These are phyloP conservation scores for Hypsopygia costalis DNA, from an alignment of 2,888 invertebrate species.

Conservation along the genomic window DNA sequence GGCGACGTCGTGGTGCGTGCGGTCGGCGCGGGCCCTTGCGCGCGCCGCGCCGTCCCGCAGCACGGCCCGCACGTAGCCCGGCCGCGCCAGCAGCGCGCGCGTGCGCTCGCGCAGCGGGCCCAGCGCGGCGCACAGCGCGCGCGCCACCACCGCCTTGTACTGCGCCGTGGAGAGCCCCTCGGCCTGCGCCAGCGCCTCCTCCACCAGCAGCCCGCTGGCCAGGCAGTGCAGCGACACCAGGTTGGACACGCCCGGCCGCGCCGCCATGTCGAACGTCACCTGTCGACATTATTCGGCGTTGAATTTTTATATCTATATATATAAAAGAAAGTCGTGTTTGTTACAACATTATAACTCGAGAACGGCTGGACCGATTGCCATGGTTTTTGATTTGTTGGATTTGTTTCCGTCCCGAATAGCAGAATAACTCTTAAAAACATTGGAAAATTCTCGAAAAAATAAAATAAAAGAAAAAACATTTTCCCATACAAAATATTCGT, in stretches of 20 bases:
- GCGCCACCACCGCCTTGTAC: slow-evolving; percentile 67
- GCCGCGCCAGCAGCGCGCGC: slow-evolving; percentile 81
- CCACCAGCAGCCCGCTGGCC: slow-evolving; percentile 82
- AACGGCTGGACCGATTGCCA: too few relatives aligned
- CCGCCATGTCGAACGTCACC: slow-evolving; percentile 89
- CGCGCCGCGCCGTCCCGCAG: slow-evolving; percentile 82
- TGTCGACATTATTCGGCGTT: too few relatives aligned
- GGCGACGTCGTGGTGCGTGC: slow-evolving; percentile 83
- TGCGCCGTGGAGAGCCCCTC: slow-evolving; percentile 86
- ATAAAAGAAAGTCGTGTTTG: too few relatives aligned
- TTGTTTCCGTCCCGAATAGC: too few relatives aligned
- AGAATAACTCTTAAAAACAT: too few relatives aligned
- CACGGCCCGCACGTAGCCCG: slow-evolving; percentile 74
- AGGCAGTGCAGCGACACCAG: slow-evolving; percentile 91
- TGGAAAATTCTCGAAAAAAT: too few relatives aligned
- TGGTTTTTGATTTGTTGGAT: too few relatives aligned
- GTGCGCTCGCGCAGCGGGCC: slow-evolving; percentile 35
- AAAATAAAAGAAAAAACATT: too few relatives aligned
- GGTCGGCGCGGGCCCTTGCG: slow-evolving; percentile 82
- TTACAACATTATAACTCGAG: too few relatives aligned
- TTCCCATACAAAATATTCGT: too few relatives aligned
- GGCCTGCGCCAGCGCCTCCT: slow-evolving; percentile 85
- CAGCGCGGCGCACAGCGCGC: slow-evolving; percentile 32
- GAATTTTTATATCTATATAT: too few relatives aligned
- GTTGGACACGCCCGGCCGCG: slow-evolving; percentile 94